These are phyloP conservation scores for Piscicola geometra DNA, from an alignment of 2,888 invertebrate genomes.

Conservation along the genomic window DNA sequence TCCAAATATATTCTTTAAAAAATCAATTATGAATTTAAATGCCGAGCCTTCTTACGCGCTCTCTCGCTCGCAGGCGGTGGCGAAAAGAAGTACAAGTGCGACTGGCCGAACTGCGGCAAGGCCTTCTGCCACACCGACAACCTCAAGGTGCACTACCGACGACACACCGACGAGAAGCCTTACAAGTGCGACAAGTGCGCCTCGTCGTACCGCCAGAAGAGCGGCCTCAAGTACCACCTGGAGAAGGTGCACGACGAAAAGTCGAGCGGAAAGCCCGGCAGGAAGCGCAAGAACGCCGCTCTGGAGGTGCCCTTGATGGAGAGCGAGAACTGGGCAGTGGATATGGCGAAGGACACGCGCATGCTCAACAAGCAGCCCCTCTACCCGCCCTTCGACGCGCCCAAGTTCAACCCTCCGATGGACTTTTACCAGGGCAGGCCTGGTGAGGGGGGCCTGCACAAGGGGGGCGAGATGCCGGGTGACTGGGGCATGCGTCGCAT, in stretches of 20 bases:
- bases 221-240: conserved; percentile 52
- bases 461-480: background rate
- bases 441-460: background rate
- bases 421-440: background rate
- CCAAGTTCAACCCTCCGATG: conserved; percentile 11
- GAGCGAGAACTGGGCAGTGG: background rate
- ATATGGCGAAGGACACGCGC: conserved; percentile 2
- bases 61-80: conserved; percentile 45
- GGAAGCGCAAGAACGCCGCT: conserved; percentile 31
- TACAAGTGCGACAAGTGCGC: conserved; percentile 52
- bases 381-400: background rate
- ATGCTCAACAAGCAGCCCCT: background rate
- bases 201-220: conserved; percentile 53
- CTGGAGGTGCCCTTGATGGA: conserved; percentile 24
- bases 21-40: no score
- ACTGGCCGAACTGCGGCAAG: conserved; percentile 51
- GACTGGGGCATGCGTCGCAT: conserved; percentile 12
- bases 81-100: conserved; percentile 52
- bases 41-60: no score
- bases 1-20: no score
- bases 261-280: conserved; percentile 35
- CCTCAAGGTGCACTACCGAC: conserved; percentile 45
- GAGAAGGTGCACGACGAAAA: conserved; percentile 38
- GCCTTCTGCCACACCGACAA: conserved; percentile 54
- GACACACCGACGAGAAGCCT: conserved; percentile 53